Evolutionary conservation across 1,140 invertebrate genomes (phyloP).

Genomic region (Halesus radiatus): DNA sequence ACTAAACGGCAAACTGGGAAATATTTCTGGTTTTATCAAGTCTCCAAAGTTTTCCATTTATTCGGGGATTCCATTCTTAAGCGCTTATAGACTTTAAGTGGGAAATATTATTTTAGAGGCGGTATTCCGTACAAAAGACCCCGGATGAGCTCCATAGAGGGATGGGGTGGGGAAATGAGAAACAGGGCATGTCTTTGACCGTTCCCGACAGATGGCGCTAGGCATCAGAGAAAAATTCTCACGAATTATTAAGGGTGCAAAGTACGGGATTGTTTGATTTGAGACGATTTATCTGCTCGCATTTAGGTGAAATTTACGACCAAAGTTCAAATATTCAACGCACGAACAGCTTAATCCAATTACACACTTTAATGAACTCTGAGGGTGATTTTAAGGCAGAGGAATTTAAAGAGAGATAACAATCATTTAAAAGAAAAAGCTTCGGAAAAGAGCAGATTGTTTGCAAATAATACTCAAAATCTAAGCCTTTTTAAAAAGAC

Average conservation of each 20-base stretch:
- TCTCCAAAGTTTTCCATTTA: constrained; percentile 33
- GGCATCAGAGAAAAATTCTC: constrained; percentile 43
- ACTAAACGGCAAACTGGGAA: constrained; percentile 23
- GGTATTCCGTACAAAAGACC: constrained; percentile 40
- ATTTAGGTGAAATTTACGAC: constrained; percentile 36
- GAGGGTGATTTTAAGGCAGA: neutral
- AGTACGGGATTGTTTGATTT: constrained; percentile 36
- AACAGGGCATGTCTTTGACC: constrained; percentile 37
- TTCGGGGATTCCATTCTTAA: constrained; percentile 37
- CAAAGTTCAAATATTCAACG: constrained; percentile 43
- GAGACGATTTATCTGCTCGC: constrained; percentile 41
- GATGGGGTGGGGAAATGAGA: constrained; percentile 20
- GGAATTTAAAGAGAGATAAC: constrained; percentile 8
- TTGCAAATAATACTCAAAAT: neutral
- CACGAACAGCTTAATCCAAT: constrained; percentile 40
- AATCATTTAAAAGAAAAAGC: constrained; percentile 2
- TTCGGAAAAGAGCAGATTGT: constrained; percentile 12
- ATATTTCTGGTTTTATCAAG: constrained; percentile 40
- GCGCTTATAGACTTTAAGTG: constrained; percentile 49
- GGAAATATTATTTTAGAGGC: constrained; percentile 49
- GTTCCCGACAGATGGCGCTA: constrained; percentile 40
- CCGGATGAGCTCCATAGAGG: constrained; percentile 3
- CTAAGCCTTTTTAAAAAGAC: no score
- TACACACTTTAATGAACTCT: constrained; percentile 42
- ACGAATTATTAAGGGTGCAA: constrained; percentile 43